Evolutionary conservation across 2,797 vertebrate species (phyloP), one percentile per base, ranked within the genome.

Genomic region (Gambusia yucatana): DNA sequence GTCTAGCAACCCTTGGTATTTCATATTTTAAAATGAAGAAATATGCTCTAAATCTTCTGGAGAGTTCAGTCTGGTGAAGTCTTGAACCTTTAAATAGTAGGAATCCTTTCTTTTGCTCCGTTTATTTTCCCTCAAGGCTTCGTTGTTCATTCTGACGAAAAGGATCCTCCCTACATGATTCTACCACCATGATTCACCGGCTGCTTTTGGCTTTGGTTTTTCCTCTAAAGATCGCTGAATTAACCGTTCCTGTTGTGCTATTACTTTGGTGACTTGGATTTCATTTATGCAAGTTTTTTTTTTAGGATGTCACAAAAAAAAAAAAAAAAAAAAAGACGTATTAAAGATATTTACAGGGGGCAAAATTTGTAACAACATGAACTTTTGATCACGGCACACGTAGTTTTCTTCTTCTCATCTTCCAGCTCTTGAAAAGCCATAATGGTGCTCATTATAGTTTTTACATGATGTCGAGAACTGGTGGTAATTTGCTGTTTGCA

Each of bases 391-490:
- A 65, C 30, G 7, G 59, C 30, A 36, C 3, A 41, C 8, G 50
- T 43, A 17, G 11, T 44, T 57, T 44, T 3, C 41, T 28, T 77
- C 46, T 39, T 77, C 73, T 79, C 76, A 81, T 76, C 25, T 69
- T 41, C 17, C 0, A 41, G 39, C 39, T 87, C 4, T 77, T 72
- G 72, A 88, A 85, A 67, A 75, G 73, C n/a, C 72, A 20, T 59
- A 73, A 84, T 72, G 76, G 79, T 25, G 36, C 48, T 83, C 28
- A n/a, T 73, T 82, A 20, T 78, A 67, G 73, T 75, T 84, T 67
- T 87, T 46, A 85, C 65, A 78, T 75, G 14, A 77, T 85, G 84
- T 84, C 81, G 67, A 1, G 33, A 73, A 16, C 72, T 50, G 72
- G 63, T 81, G 46, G 13, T 71, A 44, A 78, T 77, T 75, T 70